These are phyloP conservation scores for Hirudo medicinalis DNA, from an alignment of 1,140 invertebrate genomes.

Conservation along the genomic window DNA sequence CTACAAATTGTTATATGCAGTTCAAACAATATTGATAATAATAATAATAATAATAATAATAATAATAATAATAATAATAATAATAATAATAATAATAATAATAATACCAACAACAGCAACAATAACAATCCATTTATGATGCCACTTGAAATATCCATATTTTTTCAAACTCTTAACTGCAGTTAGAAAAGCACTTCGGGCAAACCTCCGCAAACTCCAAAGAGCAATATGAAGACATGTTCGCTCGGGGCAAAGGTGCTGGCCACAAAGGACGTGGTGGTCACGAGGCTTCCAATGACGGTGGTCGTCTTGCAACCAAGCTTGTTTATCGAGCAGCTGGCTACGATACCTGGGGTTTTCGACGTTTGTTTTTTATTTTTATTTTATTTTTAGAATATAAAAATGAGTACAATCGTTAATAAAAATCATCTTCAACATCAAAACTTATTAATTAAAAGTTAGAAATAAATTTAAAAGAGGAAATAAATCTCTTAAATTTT, in stretches of 20 bases:
- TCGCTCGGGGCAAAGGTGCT: conserved; percentile 4
- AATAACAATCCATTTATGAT: not conserved
- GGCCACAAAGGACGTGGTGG: not conserved
- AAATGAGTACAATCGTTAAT: too few species aligned
- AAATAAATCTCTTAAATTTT: too few species aligned
- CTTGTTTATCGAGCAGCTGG: not conserved
- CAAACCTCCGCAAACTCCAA: conserved; percentile 11
- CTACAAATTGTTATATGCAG: too few species aligned
- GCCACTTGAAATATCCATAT: not conserved
- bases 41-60: conserved; percentile 13
- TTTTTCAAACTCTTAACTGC: not conserved
- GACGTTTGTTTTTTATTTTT: not conserved
- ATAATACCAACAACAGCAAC: not conserved
- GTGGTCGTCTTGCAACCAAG: conserved; percentile 6
- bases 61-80: conserved; percentile 12
- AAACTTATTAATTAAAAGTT: too few species aligned
- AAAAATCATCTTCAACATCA: not conserved
- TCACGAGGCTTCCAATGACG: conserved; percentile 10
- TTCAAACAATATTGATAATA: not conserved
- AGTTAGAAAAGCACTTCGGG: not conserved
- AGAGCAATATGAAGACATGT: conserved; percentile 7
- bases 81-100: conserved; percentile 7
- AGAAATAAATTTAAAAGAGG: too few species aligned
- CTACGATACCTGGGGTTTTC: not conserved
- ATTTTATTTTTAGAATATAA: too few species aligned